phyloP scores from a whole-genome alignment of 2,113 vertebrate species.

The Brevimyrus niger region DNA sequence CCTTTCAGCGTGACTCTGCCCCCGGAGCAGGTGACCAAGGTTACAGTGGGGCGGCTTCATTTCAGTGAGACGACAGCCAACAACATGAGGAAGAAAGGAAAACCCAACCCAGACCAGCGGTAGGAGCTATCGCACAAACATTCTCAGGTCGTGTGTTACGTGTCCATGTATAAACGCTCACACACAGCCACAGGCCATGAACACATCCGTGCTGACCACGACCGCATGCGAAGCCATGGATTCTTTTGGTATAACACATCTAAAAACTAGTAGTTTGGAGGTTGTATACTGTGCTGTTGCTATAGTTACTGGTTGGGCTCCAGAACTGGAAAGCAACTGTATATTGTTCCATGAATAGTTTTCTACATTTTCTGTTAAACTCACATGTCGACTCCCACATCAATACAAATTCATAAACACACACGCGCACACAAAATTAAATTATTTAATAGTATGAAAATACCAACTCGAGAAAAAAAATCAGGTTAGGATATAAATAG shows the following conservation, averaged over 20 bases:
- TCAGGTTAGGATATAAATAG: neutral
- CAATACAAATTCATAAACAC: neutral
- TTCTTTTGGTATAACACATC: neutral
- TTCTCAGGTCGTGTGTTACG: neutral
- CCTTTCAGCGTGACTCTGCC: slow-evolving; percentile 77
- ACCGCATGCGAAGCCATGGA: neutral
- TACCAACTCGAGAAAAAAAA: neutral
- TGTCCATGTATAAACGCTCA: neutral
- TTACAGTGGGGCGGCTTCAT: slow-evolving; percentile 90
- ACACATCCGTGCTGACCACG: neutral
- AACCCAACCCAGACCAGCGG: slow-evolving; percentile 98
- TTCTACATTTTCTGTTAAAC: neutral
- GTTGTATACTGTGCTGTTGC: neutral
- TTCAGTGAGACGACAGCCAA: slow-evolving; percentile 98
- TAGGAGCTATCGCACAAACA: slow-evolving; percentile 38
- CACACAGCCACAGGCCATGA: neutral
- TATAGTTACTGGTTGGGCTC: neutral
- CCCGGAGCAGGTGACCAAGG: slow-evolving; percentile 95
- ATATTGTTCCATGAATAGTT: neutral
- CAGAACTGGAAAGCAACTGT: neutral
- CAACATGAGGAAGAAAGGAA: slow-evolving; percentile 98
- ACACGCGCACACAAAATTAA: neutral
- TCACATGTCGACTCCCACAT: neutral
- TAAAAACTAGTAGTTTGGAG: neutral
- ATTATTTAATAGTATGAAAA: neutral